Conservation (phyloP, 2,888 invertebrate genomes). For the Polyommatus iphigenia region DNA sequence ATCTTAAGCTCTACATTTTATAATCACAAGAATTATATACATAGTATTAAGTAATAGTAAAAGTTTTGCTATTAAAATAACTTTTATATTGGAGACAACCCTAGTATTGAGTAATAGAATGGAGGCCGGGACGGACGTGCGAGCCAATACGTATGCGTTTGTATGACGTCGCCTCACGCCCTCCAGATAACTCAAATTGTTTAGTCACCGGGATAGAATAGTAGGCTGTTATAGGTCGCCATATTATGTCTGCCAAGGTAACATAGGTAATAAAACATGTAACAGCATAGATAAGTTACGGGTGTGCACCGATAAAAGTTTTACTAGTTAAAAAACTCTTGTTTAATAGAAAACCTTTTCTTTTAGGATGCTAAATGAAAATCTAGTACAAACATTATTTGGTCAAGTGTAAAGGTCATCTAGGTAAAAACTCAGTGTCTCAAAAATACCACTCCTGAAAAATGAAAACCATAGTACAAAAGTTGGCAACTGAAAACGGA, state of each 20-base stretch:
- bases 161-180: constrained; percentile 60
- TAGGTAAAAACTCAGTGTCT: too few species aligned
- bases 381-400: background rate
- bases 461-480: too few species aligned
- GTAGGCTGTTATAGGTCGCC: background rate
- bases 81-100: constrained; percentile 25
- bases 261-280: background rate
- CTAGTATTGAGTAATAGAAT: constrained; percentile 29
- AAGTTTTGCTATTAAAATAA: background rate
- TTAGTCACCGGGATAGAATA: background rate
- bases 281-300: background rate
- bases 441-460: too few species aligned
- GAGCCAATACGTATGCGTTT: constrained; percentile 37
- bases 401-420: background rate
- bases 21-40: background rate
- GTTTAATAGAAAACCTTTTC: background rate
- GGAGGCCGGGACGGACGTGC: constrained; percentile 19
- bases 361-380: background rate
- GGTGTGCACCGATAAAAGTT: background rate
- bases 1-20: background rate
- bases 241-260: background rate
- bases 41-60: background rate
- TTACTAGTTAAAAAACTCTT: background rate
- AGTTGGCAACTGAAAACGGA: background rate
- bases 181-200: constrained; percentile 35